Evolutionary conservation across 2,888 invertebrate genomes (phyloP), one percentile per base, ranked within the genome.

Genomic region (Pachymerium ferrugineum): DNA sequence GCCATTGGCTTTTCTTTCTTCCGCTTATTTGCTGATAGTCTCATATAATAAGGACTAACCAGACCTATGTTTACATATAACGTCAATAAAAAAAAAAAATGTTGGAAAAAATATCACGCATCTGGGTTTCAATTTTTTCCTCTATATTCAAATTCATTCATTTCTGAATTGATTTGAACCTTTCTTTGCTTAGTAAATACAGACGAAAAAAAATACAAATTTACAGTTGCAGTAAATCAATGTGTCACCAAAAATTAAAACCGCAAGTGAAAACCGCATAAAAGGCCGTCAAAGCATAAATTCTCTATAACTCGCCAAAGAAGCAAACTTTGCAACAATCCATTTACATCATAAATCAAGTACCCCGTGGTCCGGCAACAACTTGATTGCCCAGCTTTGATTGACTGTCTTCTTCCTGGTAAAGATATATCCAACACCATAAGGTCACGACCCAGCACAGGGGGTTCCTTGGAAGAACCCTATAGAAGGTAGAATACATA

Each of bases 391-490:
- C 25, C 8, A 22, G 62, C 62, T 62, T 62, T 62, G 62, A 62
- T 62, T 62, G 62, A 28, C 62, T 62, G 28, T 62, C 62, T 28
- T 62, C 28, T 62, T 62, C 25, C 62, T 25, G 28, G 62, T 62
- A 28, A 62, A 62, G 62, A 62, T 62, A 28, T 62, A 62, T 25
- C 62, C 62, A 62, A 62, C 62, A 62, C 25, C n/a, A 28, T 14
- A 28, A 28, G 62, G 62, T 62, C 62, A 14, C 25, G 62, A 62
- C 62, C 62, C 25, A 28, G 25, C 62, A 62, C 62, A 62, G 25
- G 62, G 62, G 62, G 22, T 62, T 62, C 62, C 62, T 62, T 62
- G 14, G 62, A 62, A 62, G 62, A 62, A 62, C 62, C 28, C 22
- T 62, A 62, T 62, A 47, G 5, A 38, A 62, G 62, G 62, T 62